These are phyloP conservation scores for Onychomys torridus DNA, from an alignment of 2,797 vertebrate species.

Conservation along the genomic window DNA sequence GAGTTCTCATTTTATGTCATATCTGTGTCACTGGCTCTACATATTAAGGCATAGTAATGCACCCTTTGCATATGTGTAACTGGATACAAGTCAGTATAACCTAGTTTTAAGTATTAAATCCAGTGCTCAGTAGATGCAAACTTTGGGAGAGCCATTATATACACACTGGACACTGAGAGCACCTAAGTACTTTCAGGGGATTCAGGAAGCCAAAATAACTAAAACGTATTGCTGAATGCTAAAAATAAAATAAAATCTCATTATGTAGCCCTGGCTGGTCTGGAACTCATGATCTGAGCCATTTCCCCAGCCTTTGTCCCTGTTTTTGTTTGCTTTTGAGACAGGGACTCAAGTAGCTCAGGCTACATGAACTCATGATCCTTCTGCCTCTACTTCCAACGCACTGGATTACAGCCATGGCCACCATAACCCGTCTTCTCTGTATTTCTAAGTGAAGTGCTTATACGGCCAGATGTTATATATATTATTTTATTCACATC, in stretches of 20 bases:
- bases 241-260: not conserved
- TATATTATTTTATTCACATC: constrained; percentile 7
- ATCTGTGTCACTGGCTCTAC: not conserved
- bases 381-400: not conserved
- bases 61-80: not conserved
- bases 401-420: not conserved
- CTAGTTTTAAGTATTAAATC: not conserved
- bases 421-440: not conserved
- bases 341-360: not conserved
- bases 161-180: not conserved
- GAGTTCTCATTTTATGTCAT: not conserved
- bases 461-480: not conserved
- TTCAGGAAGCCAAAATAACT: not conserved
- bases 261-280: not conserved
- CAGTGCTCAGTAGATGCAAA: not conserved
- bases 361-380: not conserved
- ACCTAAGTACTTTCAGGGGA: not conserved
- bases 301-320: not conserved
- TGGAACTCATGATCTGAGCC: not conserved
- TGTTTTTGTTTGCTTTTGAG: not conserved
- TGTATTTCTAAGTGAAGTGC: not conserved
- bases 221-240: too few species aligned
- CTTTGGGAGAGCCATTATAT: not conserved
- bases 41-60: not conserved
- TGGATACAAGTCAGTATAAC: not conserved